Conservation (phyloP, 1,140 invertebrate genomes). For the Sogatella furcifera region DNA sequence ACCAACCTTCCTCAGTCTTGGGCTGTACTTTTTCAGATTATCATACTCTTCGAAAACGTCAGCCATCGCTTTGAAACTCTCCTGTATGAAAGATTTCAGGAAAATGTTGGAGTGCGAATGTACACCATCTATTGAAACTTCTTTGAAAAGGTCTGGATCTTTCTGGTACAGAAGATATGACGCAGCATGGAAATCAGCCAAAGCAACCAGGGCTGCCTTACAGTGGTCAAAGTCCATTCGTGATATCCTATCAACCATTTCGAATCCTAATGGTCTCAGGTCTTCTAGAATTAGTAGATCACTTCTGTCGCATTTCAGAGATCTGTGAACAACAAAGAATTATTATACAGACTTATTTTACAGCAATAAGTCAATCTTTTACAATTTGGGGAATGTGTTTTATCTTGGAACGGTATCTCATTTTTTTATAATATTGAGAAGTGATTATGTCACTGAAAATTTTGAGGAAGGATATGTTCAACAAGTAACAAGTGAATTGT, state of each 20-base stretch:
- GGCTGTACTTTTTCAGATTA: neutral
- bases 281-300: conserved; percentile 21
- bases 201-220: conserved; percentile 15
- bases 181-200: conserved; percentile 24
- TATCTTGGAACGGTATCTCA: too few relatives aligned
- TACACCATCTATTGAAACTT: neutral
- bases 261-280: conserved; percentile 18
- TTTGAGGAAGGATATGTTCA: too few relatives aligned
- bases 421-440: too few relatives aligned
- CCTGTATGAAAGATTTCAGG: neutral
- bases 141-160: conserved; percentile 8
- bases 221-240: conserved; percentile 22
- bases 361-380: too few relatives aligned
- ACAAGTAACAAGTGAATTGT: too few relatives aligned
- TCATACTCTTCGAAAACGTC: neutral
- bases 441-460: too few relatives aligned
- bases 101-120: neutral
- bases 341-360: too few relatives aligned
- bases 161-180: conserved; percentile 14
- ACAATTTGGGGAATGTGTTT: too few relatives aligned
- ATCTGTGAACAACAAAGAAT: neutral
- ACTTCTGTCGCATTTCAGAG: neutral
- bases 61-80: neutral
- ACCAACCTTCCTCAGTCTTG: neutral
- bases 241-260: conserved; percentile 21